Evolutionary conservation across 1,140 invertebrate species (phyloP), one percentile per base, ranked within the genome.

Genomic region (Artemia franciscana): DNA sequence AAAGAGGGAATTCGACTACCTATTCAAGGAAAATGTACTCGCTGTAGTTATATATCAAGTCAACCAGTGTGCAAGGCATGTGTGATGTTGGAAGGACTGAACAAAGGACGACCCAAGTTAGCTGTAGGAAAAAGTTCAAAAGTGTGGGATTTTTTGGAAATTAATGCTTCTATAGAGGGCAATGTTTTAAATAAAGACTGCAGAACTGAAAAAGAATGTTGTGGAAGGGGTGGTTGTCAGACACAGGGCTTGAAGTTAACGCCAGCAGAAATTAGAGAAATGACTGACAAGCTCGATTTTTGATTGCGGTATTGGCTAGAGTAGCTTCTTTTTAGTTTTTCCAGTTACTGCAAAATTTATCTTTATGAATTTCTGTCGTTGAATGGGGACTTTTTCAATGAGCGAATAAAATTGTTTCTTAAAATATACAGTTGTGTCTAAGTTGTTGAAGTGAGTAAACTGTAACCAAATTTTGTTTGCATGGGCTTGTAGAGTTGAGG

Each of bases 51-150:
- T 76, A 87, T 98, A 3, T 97, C 93, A 2, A 96, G 92, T 68
- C 91, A 98, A 73, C 79, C 83, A 68, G 79, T 97, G 9, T 99
- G 95, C 71, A 98, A 98, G 75, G 94, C 95, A 0, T 99, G 95
- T 74, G 80, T 93, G 2, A 76, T 99, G 59, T 75, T 98, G 4
- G 90, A 97, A 78, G 94, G 95, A 7, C 76, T 99, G 0, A 98
- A 97, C 72, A 84, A 85, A 70, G 94, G 93, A 9, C 71, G 90
- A 57, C 91, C 93, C 2, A 86, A 81, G 71, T 74, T 91, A 56
- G 88, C 86, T 2, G 84, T 91, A 59, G 85, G 86, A 5, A 91
- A 91, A 74, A 83, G 80, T 62, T 87, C 83, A 56, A 87, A 86
- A 74, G 83, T 30, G 81, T 83, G 67, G 78, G 77, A 70, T 76